Evolutionary conservation across 2,113 vertebrate species (phyloP), one percentile per base, ranked within the genome.

Genomic region (Epinephelus fuscoguttatus): DNA sequence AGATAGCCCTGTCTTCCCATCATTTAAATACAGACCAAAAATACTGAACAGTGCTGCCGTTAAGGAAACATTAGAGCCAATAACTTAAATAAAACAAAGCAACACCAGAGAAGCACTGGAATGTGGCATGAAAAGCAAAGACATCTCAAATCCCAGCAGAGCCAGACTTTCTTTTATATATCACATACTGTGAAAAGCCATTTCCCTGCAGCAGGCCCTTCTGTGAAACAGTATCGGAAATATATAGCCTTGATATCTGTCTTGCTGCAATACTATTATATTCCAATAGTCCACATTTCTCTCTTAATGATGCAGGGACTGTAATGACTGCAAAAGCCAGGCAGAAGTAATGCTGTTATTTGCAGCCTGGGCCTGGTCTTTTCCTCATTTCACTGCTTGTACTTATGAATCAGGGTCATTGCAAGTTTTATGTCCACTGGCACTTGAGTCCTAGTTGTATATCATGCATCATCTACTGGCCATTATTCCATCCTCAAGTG

Each of bases 61-160:
- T 6, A 45, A 61, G 80, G 21, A 82, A 81, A 88, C 42, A 88
- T 64, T 25, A 25, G 47, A 77, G 63, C 10, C 55, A 66, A 68
- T 47, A 45, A 75, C 63, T 33, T 64, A 15, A 33, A 75, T n/a
- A 50, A 74, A 72, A 53, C 42, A 42, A 85, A 85, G 55, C 47
- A 73, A 75, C 75, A 61, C 27, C 80, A 89, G 80, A 88, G 80
- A 87, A 82, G 74, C 70, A 70, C 78, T 70, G 68, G 57, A 69
- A 88, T 80, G 78, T 57, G 74, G 68, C n/a, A 66, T 80, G 64
- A 82, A 75, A 55, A 86, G 49, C 11, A 84, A 64, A 70, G 14
- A 49, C 66, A 66, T 75, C 21, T 66, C 47, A 61, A 45, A 45
- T 59, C 13, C 12, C 17, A 50, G 23, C 23, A 9, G 9, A 33